A percentile compares a stretch with the other conserved stretches of the same genome.
Conservation (phyloP, 2,888 invertebrate species). For the Agrilus biguttatus region DNA sequence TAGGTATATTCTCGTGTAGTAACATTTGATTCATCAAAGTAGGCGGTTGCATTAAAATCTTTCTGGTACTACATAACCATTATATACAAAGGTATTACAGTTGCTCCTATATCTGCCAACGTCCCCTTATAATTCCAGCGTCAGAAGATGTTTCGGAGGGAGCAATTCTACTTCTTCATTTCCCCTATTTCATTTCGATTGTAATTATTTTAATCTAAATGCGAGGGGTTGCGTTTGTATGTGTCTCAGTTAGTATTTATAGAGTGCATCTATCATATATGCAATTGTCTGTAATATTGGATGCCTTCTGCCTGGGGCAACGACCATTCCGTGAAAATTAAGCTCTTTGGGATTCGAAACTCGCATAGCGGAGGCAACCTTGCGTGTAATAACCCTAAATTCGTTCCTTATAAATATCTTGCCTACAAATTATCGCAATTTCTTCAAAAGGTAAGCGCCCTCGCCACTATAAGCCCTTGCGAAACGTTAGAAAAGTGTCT, state of each 20-base stretch:
- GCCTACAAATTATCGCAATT: too few species aligned
- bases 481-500: too few species aligned
- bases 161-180: conserved; percentile 4
- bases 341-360: neutral
- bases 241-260: conserved; percentile 17
- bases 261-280: conserved; percentile 20
- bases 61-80: neutral
- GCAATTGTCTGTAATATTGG: conserved; percentile 16
- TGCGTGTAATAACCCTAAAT: neutral
- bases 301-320: conserved; percentile 11
- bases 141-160: neutral
- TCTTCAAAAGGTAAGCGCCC: too few species aligned
- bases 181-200: conserved; percentile 26
- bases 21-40: too few species aligned
- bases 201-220: conserved; percentile 25
- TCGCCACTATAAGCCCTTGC: too few species aligned
- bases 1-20: too few species aligned
- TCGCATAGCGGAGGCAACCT: neutral
- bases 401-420: too few species aligned
- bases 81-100: neutral
- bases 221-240: conserved; percentile 11
- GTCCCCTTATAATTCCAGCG: neutral
- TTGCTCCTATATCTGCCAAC: neutral
- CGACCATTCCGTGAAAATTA: neutral
- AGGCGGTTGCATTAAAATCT: neutral